A percentile compares a stretch with the other conserved stretches of the same genome.
These are phyloP conservation scores for Polydrusus cervinus DNA, from an alignment of 2,888 invertebrate species.

Conservation along the genomic window DNA sequence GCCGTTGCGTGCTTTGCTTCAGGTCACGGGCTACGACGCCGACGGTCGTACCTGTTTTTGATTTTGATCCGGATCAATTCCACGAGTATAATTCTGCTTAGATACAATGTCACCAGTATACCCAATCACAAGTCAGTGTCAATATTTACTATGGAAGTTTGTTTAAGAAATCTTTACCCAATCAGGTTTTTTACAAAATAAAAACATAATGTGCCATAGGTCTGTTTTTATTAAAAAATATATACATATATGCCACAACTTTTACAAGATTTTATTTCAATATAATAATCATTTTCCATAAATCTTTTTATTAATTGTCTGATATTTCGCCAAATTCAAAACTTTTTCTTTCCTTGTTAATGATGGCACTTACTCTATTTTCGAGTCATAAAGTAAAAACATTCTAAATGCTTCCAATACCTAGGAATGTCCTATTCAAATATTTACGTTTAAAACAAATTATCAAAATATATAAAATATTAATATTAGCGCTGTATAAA, in stretches of 20 bases:
- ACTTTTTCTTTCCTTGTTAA: neutral
- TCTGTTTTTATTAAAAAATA: conserved; percentile 14
- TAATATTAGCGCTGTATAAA: conserved; percentile 4
- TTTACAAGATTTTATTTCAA: conserved; percentile 17
- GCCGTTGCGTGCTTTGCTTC: no score
- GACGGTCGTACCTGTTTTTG: no score
- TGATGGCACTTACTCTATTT: conserved; percentile 18
- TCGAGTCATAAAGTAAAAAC: conserved; percentile 34
- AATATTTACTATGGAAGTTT: no score
- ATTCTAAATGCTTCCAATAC: conserved; percentile 31
- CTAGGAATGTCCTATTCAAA: conserved; percentile 39
- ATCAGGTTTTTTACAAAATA: no score
- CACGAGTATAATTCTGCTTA: no score
- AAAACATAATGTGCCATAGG: no score
- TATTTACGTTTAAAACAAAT: conserved; percentile 14
- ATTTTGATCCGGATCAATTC: no score
- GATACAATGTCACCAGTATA: no score
- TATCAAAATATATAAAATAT: conserved; percentile 26
- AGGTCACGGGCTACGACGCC: no score
- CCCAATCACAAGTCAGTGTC: no score
- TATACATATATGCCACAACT: neutral
- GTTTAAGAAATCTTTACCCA: no score
- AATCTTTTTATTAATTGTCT: conserved; percentile 21
- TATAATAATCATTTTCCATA: conserved; percentile 18
- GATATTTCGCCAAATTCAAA: conserved; percentile 18